Evolutionary conservation across 2,113 vertebrate species (phyloP), one percentile per base, ranked within the genome.

Genomic region (Bambusicola thoracicus): DNA sequence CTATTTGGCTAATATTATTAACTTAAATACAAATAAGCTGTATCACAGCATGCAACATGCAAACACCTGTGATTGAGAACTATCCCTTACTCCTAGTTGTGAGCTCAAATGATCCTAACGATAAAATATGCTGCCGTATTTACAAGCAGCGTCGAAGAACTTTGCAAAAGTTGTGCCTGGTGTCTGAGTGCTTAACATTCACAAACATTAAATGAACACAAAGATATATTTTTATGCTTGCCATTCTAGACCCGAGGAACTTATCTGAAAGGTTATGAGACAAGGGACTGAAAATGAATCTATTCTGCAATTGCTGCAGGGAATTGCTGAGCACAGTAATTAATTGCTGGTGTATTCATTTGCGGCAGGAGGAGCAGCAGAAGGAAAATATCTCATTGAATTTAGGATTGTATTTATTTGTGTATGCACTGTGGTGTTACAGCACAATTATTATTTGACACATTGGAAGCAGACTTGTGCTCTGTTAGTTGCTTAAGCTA

Each of bases 341-440:
- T 97, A 96, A 96, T 95, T 94, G 93, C 93, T 96, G 87, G 80
- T 84, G 85, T 94, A 93, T 95, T 95, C 93, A 95, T 96, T 96
- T 95, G 93, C 38, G 0, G 93, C 93, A 91, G 93, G 92, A 97
- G 95, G 73, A 95, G 85, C 85, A 93, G 93, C 95, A 94, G 87
- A 96, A 96, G 95, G 95, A 95, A 95, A 95, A 93, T 94, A 96
- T 86, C 95, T 95, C 92, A 79, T 92, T 95, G 95, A 94, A 86
- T 97, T 93, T 87, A 58, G 93, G 79, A 76, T 94, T 96, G 93
- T 94, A 94, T 97, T 96, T 97, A 97, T 97, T 96, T 90, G 90
- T 95, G 92, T 95, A 93, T 93, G 85, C 93, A 38, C 82, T 75
- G 76, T 66, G 79, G 79, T 95, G 87, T 62, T 93, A 92, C 69